Evolutionary conservation across 64 coral and sea anemone genomes (phyloP).

Genomic region (Stichodactyla helianthus): DNA sequence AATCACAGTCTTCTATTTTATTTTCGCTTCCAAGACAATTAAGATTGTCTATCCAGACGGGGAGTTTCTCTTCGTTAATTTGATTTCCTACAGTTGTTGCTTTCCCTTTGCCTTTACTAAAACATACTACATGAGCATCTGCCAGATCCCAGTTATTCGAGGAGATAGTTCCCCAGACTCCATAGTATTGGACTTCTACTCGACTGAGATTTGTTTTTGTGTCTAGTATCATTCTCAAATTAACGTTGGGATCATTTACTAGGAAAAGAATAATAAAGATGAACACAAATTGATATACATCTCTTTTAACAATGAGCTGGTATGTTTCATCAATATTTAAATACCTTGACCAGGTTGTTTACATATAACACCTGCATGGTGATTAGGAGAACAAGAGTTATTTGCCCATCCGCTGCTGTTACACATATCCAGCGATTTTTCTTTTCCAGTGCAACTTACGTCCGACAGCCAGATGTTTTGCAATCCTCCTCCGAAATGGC

Average conservation of each 20-base stretch:
- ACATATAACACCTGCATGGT: constrained; percentile 8
- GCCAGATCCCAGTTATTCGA: background rate
- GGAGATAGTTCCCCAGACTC: background rate
- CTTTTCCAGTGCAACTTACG: background rate
- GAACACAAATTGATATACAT: background rate
- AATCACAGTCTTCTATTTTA: background rate
- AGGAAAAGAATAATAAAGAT: background rate
- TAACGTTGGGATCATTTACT: background rate
- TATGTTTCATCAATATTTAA: background rate
- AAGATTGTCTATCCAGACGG: background rate
- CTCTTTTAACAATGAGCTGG: background rate
- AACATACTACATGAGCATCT: background rate
- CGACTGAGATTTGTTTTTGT: background rate
- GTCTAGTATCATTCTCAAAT: background rate
- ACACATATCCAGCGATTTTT: background rate
- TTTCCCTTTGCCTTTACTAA: background rate
- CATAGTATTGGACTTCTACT: background rate
- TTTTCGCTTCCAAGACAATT: background rate
- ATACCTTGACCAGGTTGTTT: background rate
- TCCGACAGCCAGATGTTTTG: background rate
- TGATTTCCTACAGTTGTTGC: background rate
- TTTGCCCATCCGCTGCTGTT: background rate
- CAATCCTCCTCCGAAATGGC: background rate
- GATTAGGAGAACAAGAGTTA: background rate
- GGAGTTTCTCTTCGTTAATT: background rate